phyloP scores from a whole-genome alignment of 2,113 vertebrate genomes.

The Apus apus region DNA sequence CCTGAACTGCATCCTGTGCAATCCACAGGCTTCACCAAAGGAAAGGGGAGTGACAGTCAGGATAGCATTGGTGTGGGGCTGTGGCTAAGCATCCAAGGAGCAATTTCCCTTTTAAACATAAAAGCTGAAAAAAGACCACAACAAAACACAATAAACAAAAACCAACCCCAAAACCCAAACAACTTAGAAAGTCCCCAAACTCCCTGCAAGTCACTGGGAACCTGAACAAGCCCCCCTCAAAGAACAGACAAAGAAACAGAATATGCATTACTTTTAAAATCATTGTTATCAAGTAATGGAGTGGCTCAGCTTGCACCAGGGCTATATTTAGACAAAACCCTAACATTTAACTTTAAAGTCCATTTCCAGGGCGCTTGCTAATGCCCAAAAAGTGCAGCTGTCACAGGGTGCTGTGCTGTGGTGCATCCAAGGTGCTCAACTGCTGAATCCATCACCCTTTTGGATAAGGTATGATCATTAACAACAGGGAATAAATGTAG shows the following conservation, averaged over 20 bases:
- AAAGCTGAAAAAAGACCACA: too few species aligned
- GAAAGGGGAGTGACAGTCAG: background rate
- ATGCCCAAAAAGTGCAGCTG: background rate
- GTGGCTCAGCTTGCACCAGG: background rate
- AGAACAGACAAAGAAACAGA: background rate
- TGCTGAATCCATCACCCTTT: background rate
- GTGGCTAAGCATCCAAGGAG: background rate
- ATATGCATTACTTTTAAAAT: background rate
- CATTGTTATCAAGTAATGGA: background rate
- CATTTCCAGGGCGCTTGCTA: background rate
- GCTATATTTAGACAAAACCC: background rate
- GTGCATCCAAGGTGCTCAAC: background rate
- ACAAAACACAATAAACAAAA: too few species aligned
- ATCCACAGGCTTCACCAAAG: background rate
- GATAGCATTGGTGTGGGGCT: rapidly evolving
- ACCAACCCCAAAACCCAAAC: too few species aligned
- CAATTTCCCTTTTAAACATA: background rate
- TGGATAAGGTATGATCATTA: background rate
- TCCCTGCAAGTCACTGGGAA: too few species aligned
- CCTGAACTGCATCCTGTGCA: too few species aligned
- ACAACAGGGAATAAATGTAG: background rate
- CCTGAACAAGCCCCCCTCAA: background rate
- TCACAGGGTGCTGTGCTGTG: background rate
- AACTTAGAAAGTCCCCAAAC: too few species aligned
- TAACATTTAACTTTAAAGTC: background rate